Percentiles rank a stretch among this genome's conserved stretches.
These are phyloP conservation scores for Catagonus wagneri DNA, from an alignment of 2,113 vertebrate species.

Conservation along the genomic window DNA sequence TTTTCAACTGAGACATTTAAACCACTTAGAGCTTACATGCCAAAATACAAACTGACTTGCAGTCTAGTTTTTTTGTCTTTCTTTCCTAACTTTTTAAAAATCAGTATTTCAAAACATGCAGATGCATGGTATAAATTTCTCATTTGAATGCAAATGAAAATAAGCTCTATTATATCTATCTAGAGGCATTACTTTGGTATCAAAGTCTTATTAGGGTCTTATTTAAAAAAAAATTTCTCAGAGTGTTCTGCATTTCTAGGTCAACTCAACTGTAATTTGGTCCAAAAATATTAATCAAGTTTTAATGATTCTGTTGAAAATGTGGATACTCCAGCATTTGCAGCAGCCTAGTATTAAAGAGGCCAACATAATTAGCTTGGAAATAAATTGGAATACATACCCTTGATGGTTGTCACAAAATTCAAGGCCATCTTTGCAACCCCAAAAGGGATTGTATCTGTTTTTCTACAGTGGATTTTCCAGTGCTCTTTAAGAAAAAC, in stretches of 20 bases:
- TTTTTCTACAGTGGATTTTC: background rate
- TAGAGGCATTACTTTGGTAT: background rate
- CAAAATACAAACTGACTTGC: background rate
- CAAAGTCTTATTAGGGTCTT: slow-evolving; percentile 33
- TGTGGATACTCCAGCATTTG: background rate
- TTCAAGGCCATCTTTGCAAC: background rate
- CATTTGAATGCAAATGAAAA: slow-evolving; percentile 59
- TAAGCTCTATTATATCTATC: background rate
- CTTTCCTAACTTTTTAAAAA: background rate
- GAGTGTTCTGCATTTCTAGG: background rate
- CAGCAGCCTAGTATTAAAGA: background rate
- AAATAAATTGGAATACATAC: background rate
- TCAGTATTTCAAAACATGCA: background rate
- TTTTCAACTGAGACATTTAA: slow-evolving; percentile 43
- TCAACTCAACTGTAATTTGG: background rate
- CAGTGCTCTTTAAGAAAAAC: background rate
- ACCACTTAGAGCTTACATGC: background rate
- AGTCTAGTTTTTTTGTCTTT: background rate
- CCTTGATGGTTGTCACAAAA: background rate
- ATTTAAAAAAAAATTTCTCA: background rate
- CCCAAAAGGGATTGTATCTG: rapidly evolving
- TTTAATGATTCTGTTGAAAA: background rate
- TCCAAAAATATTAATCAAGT: background rate
- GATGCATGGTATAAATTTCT: background rate
- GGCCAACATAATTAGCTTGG: background rate